Percentiles rank a stretch among this genome's conserved stretches.
Evolutionary conservation across 1,140 invertebrate species (phyloP).

Genomic region (Anastatus disparis): DNA sequence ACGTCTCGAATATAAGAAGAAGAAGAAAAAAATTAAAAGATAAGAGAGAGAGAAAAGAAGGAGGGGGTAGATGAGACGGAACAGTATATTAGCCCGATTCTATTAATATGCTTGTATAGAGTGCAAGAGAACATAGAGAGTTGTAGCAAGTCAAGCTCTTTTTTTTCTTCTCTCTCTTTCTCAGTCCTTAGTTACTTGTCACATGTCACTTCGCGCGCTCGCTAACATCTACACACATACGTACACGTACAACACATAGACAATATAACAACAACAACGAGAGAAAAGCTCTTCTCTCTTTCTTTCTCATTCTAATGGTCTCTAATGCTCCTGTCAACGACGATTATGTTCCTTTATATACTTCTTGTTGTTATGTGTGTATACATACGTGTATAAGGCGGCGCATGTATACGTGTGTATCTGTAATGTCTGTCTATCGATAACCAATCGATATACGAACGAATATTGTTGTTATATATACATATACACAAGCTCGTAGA

Average conservation of each 20-base stretch:
- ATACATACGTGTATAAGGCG: not conserved
- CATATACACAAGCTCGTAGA: conserved; percentile 18
- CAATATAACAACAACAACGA: conserved; percentile 40
- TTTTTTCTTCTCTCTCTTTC: no score
- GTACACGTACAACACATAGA: no score
- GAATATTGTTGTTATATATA: conserved; percentile 30
- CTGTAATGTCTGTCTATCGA: conserved; percentile 17
- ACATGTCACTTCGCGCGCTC: conserved; percentile 54
- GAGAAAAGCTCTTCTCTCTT: conserved; percentile 33
- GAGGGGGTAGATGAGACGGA: not conserved
- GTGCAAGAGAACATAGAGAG: not conserved
- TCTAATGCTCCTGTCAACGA: conserved; percentile 53
- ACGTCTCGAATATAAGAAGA: not conserved
- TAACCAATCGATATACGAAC: conserved; percentile 23
- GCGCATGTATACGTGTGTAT: conserved; percentile 38
- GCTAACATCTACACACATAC: no score
- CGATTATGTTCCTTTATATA: conserved; percentile 36
- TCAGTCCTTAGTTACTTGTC: conserved; percentile 61
- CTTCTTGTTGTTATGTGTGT: conserved; percentile 9
- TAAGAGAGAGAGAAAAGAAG: not conserved
- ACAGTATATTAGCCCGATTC: conserved; percentile 55
- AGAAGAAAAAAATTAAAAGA: not conserved
- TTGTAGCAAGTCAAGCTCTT: conserved; percentile 50
- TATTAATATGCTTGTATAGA: conserved; percentile 65
- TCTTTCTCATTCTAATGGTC: not conserved